These are phyloP conservation scores for Chrosomus eos DNA, from an alignment of 2,797 vertebrate species.

Conservation along the genomic window DNA sequence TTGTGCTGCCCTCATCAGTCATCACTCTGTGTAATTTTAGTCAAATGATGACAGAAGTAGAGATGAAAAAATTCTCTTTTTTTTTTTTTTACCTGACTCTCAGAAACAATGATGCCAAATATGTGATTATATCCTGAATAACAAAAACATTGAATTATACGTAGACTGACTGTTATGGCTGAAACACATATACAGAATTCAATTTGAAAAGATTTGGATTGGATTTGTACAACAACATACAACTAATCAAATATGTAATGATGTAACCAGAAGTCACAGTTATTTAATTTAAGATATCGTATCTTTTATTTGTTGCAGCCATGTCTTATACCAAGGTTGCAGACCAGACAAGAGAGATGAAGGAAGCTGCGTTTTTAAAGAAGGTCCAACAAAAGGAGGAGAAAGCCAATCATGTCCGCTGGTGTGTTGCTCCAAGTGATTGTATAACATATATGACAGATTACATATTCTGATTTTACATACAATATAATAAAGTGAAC, in stretches of 20 bases:
- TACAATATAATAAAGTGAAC: background rate
- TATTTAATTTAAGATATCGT: constrained; percentile 14
- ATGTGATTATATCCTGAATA: constrained; percentile 4
- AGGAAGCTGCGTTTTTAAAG: constrained; percentile 84
- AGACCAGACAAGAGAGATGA: constrained; percentile 79
- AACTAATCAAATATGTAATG: background rate
- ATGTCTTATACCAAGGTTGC: constrained; percentile 68
- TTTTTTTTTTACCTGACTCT: background rate
- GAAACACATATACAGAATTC: background rate
- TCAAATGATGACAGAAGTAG: background rate
- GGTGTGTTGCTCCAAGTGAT: constrained; percentile 70
- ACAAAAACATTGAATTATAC: background rate
- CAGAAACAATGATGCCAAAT: constrained; percentile 1
- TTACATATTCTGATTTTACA: background rate
- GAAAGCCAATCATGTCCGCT: constrained; percentile 76
- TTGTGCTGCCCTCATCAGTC: constrained; percentile 9
- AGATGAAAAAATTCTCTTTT: background rate
- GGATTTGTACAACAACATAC: background rate
- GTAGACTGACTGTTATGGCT: background rate
- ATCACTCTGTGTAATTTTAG: constrained; percentile 12
- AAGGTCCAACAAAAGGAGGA: constrained; percentile 82
- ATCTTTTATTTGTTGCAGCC: constrained; percentile 63
- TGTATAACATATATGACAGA: background rate
- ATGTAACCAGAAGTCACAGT: background rate
- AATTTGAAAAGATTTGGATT: background rate